Percentiles rank a stretch among this genome's conserved stretches.
phyloP scores from a whole-genome alignment of 1,140 invertebrate genomes.

The Epicauta chinensis region DNA sequence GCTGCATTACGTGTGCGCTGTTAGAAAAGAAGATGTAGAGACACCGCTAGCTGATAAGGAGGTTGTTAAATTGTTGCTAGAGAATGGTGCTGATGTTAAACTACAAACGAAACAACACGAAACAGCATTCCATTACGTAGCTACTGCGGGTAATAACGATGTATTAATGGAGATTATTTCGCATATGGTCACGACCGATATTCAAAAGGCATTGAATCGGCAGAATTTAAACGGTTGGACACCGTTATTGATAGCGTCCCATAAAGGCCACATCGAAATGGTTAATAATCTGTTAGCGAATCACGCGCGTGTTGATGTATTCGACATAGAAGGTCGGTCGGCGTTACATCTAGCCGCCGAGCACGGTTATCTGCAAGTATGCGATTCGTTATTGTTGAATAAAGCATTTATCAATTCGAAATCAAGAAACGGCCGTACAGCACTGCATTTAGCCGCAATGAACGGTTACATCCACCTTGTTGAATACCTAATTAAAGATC shows the following conservation, averaged over 20 bases:
- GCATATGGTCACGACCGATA: slow-evolving; percentile 76
- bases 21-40: slow-evolving; percentile 68
- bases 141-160: slow-evolving; percentile 91
- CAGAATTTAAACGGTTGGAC: slow-evolving; percentile 93
- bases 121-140: slow-evolving; percentile 93
- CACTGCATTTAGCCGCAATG: slow-evolving; percentile 84
- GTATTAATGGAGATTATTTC: slow-evolving; percentile 89
- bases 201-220: slow-evolving; percentile 89
- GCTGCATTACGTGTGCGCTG: slow-evolving; percentile 82
- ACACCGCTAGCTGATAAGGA: slow-evolving; percentile 79
- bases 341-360: slow-evolving; percentile 94
- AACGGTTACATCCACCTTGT: slow-evolving; percentile 89
- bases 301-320: slow-evolving; percentile 96
- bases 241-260: slow-evolving; percentile 86
- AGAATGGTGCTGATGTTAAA: slow-evolving; percentile 84
- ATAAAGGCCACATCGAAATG: slow-evolving; percentile 71
- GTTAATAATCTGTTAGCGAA: slow-evolving; percentile 81
- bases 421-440: slow-evolving; percentile 75
- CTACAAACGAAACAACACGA: slow-evolving; percentile 82
- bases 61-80: slow-evolving; percentile 79
- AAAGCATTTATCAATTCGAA: slow-evolving; percentile 99
- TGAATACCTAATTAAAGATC: slow-evolving; percentile 85
- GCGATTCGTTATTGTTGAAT: slow-evolving; percentile 88
- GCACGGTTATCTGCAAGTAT: slow-evolving; percentile 86
- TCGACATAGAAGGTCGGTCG: slow-evolving; percentile 92